Evolutionary conservation across 1,140 invertebrate species (phyloP).

Genomic region (Nixonia krombeini): DNA sequence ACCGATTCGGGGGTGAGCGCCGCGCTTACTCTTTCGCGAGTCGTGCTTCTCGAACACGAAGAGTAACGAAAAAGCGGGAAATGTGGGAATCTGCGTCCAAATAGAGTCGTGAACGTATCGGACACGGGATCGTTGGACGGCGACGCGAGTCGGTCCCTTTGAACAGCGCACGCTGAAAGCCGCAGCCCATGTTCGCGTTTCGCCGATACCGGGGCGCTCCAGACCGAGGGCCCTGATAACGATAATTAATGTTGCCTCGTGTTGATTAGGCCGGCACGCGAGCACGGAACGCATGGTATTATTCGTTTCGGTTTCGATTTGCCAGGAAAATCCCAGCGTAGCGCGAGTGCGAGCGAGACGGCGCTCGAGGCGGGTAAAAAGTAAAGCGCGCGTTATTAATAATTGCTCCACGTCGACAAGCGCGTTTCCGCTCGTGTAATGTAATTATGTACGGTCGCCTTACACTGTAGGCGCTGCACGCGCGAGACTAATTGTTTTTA

Average conservation of each 20-base stretch:
- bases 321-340: not conserved
- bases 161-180: conserved; percentile 46
- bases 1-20: too few species aligned
- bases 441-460: conserved; percentile 13
- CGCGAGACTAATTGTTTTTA: conserved; percentile 5
- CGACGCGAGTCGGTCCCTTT: conserved; percentile 41
- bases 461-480: conserved; percentile 1
- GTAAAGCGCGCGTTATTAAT: conserved; percentile 21
- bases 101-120: conserved; percentile 29
- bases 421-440: conserved; percentile 10
- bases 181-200: conserved; percentile 29
- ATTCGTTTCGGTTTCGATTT: conserved; percentile 10
- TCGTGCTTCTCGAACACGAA: too few species aligned
- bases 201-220: conserved; percentile 54
- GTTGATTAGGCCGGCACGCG: conserved; percentile 46
- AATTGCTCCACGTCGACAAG: conserved; percentile 9
- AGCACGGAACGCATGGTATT: conserved; percentile 2
- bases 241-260: conserved; percentile 63
- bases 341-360: not conserved
- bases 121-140: conserved; percentile 28
- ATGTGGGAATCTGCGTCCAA: conserved; percentile 32
- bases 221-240: conserved; percentile 61
- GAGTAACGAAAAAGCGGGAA: conserved; percentile 28
- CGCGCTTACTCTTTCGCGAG: conserved; percentile 26
- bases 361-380: not conserved